Evolutionary conservation across 2,888 invertebrate species (phyloP).

Genomic region (Hydrotaea diabolus): DNA sequence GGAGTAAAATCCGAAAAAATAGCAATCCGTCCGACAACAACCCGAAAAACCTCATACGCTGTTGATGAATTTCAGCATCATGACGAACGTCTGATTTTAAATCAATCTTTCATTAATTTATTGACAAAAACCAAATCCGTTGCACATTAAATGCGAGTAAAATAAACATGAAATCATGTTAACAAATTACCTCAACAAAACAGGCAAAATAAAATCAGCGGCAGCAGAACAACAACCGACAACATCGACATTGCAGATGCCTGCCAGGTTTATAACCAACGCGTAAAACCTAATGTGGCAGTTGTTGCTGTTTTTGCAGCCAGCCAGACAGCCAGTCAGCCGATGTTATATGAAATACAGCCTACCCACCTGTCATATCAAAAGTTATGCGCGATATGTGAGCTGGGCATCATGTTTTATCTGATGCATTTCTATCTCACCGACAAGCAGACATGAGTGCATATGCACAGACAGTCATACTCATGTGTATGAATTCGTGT

Average conservation of each 20-base stretch:
- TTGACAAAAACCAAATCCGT: constrained; percentile 47
- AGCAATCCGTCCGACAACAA: neutral
- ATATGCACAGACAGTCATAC: neutral
- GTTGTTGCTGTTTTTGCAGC: constrained; percentile 26
- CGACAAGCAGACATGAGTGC: neutral
- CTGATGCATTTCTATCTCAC: too few species aligned
- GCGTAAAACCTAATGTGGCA: constrained; percentile 35
- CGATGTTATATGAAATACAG: constrained; percentile 45
- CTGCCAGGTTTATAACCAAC: constrained; percentile 31
- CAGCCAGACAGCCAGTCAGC: too few species aligned
- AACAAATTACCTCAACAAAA: constrained; percentile 57
- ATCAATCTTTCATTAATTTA: constrained; percentile 48
- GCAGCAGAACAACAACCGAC: constrained; percentile 29
- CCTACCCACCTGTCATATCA: constrained; percentile 64
- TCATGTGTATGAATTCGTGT: neutral
- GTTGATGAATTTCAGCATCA: constrained; percentile 12
- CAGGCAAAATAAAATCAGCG: constrained; percentile 51
- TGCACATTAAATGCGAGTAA: constrained; percentile 40
- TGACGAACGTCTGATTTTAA: constrained; percentile 26
- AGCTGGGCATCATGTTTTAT: constrained; percentile 42
- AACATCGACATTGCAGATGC: constrained; percentile 23
- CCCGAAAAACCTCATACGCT: neutral
- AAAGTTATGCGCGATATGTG: constrained; percentile 32
- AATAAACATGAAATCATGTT: constrained; percentile 51
- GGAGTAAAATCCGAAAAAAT: neutral